Percentiles rank a stretch among this genome's conserved stretches.
Conservation (phyloP, 2,888 invertebrate genomes). For the Diloba caeruleocephala region DNA sequence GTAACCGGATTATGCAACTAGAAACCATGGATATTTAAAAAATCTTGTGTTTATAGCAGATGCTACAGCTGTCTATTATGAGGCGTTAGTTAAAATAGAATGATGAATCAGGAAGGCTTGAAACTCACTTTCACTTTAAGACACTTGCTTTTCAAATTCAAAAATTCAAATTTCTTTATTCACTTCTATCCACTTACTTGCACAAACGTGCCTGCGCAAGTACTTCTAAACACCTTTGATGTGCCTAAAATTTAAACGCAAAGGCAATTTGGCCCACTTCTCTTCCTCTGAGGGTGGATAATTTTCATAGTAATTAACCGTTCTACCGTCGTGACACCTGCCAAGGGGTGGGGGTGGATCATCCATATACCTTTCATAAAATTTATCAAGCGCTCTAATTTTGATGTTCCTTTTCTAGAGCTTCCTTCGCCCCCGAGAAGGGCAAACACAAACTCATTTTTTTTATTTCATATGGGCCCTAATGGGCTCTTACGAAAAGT, state of each 20-base stretch:
- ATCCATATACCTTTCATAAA: slow-evolving; percentile 45
- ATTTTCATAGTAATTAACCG: slow-evolving; percentile 55
- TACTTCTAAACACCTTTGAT: slow-evolving; percentile 29
- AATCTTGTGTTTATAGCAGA: no score
- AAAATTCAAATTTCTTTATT: no score
- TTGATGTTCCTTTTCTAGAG: slow-evolving; percentile 22
- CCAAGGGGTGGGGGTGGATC: slow-evolving; percentile 8
- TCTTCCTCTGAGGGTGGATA: slow-evolving; percentile 33
- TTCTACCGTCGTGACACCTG: slow-evolving; percentile 46
- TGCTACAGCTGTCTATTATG: no score
- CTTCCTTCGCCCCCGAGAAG: slow-evolving; percentile 29
- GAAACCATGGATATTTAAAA: no score
- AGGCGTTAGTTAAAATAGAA: no score
- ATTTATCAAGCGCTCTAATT: slow-evolving; percentile 51
- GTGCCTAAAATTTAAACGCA: slow-evolving; percentile 41
- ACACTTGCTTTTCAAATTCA: no score
- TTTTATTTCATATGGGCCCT: neutral
- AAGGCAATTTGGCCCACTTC: slow-evolving; percentile 25
- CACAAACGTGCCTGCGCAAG: slow-evolving; percentile 15
- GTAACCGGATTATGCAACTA: no score
- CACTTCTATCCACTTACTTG: no score
- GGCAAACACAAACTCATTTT: slow-evolving; percentile 4
- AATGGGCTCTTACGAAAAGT: no score
- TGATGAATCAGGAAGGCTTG: no score
- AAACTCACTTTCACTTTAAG: no score